Evolutionary conservation across 1,140 invertebrate genomes (phyloP).

Genomic region (Panulirus ornatus): DNA sequence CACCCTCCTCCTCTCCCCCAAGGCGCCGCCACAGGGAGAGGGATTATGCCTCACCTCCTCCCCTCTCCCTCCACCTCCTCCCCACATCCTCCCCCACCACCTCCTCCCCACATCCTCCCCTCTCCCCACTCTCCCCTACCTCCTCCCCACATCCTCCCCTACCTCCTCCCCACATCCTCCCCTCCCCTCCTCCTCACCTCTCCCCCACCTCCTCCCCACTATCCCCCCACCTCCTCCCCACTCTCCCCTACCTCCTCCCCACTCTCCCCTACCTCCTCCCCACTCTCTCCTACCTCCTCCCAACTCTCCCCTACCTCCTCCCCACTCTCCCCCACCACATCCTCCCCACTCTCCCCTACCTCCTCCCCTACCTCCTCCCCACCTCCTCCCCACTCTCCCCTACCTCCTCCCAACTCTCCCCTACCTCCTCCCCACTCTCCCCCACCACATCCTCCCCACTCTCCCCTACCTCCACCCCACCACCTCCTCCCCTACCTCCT

Average conservation of each 20-base stretch:
- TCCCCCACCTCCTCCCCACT: background rate
- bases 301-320: background rate
- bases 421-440: background rate
- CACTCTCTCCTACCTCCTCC: background rate
- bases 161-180: too few species aligned
- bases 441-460: background rate
- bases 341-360: background rate
- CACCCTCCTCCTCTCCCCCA: background rate
- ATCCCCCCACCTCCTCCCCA: too few species aligned
- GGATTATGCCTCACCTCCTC: too few species aligned
- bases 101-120: background rate
- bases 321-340: background rate
- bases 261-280: conserved; percentile 2
- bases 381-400: background rate
- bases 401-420: background rate
- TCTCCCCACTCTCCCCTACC: background rate
- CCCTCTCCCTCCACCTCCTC: too few species aligned
- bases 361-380: background rate
- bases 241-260: conserved; percentile 18
- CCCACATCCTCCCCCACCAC: too few species aligned
- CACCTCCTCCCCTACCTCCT: background rate
- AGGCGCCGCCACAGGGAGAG: too few species aligned
- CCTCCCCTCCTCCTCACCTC: background rate
- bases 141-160: too few species aligned
- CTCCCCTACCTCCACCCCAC: background rate